phyloP scores from a whole-genome alignment of 2,888 invertebrate species.

The Candidula unifasciata region DNA sequence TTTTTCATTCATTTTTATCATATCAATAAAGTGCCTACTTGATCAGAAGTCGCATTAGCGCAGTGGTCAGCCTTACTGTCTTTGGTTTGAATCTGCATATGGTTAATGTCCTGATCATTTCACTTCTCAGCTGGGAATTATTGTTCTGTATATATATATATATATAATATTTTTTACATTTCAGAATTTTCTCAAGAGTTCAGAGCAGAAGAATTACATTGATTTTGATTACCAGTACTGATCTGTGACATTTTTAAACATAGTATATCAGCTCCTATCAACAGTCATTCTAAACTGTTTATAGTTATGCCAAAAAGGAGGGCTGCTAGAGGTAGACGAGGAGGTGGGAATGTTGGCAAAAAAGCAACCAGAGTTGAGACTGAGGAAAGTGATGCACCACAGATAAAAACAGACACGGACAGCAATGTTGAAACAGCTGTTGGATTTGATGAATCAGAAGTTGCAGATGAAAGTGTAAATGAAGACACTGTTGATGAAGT shows the following conservation, averaged over 20 bases:
- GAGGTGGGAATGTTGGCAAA: conserved; percentile 30
- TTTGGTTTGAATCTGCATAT: too few relatives aligned
- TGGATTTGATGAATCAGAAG: not conserved
- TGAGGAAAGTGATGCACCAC: not conserved
- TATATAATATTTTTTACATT: too few relatives aligned
- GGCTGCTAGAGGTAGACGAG: conserved; percentile 16
- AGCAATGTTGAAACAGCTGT: not conserved
- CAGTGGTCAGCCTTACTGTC: too few relatives aligned
- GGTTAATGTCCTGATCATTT: too few relatives aligned
- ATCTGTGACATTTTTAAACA: not conserved
- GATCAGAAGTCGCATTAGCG: too few relatives aligned
- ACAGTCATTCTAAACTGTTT: too few relatives aligned
- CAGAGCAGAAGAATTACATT: not conserved
- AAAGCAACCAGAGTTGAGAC: not conserved
- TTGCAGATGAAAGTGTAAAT: not conserved
- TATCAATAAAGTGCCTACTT: too few relatives aligned
- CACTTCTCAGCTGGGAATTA: too few relatives aligned
- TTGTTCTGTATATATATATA: too few relatives aligned
- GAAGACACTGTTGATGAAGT: not conserved
- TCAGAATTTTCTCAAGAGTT: too few relatives aligned
- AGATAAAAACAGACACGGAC: not conserved
- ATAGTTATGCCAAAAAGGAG: conserved; percentile 37
- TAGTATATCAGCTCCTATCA: too few relatives aligned
- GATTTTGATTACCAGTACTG: not conserved
- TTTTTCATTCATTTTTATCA: too few relatives aligned